A percentile compares a stretch with the other conserved stretches of the same genome.
Evolutionary conservation across 2,113 vertebrate species (phyloP).

Genomic region (Syngnathus scovelli): DNA sequence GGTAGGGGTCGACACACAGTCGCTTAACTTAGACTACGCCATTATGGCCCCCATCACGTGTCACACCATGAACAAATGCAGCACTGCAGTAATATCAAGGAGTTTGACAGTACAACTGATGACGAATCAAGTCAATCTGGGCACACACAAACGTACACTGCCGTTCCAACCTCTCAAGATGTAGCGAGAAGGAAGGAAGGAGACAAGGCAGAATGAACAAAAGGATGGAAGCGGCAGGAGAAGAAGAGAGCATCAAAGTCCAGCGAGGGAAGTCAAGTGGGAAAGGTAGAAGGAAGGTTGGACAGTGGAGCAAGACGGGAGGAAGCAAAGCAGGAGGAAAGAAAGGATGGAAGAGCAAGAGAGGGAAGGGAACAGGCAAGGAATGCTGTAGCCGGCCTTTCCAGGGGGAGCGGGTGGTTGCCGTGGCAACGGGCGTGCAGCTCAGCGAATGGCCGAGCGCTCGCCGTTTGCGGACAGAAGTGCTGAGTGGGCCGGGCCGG

Average conservation of each 20-base stretch:
- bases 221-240: too few species aligned
- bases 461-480: slow-evolving; percentile 57
- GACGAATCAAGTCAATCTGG: too few species aligned
- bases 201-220: not conserved
- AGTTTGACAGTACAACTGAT: too few species aligned
- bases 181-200: too few species aligned
- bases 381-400: not conserved
- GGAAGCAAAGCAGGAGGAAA: not conserved
- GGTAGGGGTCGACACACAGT: too few species aligned
- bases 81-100: too few species aligned
- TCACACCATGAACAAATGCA: too few species aligned
- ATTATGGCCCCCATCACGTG: too few species aligned
- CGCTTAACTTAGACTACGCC: too few species aligned
- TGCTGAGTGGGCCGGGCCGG: slow-evolving; percentile 69
- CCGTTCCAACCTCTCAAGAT: too few species aligned
- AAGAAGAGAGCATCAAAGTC: not conserved
- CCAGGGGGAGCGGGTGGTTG: not conserved
- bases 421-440: slow-evolving; percentile 50
- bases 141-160: too few species aligned
- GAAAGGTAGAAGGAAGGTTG: not conserved
- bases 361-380: not conserved
- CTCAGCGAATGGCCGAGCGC: slow-evolving; percentile 58
- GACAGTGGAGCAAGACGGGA: not conserved
- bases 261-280: too few species aligned
- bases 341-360: not conserved